Percentiles rank a stretch among this genome's conserved stretches.
Evolutionary conservation across 2,797 vertebrate species (phyloP).

Genomic region (Xenops minutus): DNA sequence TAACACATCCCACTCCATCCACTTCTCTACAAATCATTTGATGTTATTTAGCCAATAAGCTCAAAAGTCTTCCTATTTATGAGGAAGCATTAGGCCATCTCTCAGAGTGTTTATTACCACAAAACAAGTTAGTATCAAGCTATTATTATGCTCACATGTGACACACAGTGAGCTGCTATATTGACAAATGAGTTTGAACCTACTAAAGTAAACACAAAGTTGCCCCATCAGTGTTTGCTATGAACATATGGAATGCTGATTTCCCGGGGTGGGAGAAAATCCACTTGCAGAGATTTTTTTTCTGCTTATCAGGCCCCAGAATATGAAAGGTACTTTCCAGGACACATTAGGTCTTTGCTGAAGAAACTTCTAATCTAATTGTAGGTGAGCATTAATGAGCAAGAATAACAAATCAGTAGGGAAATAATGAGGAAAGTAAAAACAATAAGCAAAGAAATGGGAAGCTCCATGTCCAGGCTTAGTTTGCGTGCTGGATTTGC

Average conservation of each 20-base stretch:
- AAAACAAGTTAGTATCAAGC: slow-evolving; percentile 23
- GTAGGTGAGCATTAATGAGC: not conserved
- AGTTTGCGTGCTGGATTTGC: not conserved
- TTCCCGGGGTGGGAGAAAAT: slow-evolving; percentile 11
- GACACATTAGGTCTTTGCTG: not conserved
- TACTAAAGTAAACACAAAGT: slow-evolving; percentile 23
- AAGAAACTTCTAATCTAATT: not conserved
- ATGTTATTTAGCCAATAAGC: not conserved
- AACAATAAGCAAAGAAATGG: accelerated
- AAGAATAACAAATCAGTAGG: not conserved
- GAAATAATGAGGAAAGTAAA: not conserved
- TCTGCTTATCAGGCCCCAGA: not conserved
- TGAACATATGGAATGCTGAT: slow-evolving; percentile 21
- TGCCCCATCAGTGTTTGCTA: slow-evolving; percentile 37
- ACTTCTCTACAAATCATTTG: not conserved
- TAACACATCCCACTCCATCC: not conserved
- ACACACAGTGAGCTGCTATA: slow-evolving; percentile 25
- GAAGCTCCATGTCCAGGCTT: not conserved
- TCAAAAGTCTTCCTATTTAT: slow-evolving; percentile 19
- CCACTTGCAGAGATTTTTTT: not conserved
- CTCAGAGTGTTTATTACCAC: slow-evolving; percentile 26
- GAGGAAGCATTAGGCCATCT: not conserved
- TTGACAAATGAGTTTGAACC: slow-evolving; percentile 37
- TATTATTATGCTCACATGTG: slow-evolving; percentile 31
- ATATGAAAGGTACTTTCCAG: not conserved